Conservation (phyloP, 2,113 vertebrate species). For the Neomonachus schauinslandi region DNA sequence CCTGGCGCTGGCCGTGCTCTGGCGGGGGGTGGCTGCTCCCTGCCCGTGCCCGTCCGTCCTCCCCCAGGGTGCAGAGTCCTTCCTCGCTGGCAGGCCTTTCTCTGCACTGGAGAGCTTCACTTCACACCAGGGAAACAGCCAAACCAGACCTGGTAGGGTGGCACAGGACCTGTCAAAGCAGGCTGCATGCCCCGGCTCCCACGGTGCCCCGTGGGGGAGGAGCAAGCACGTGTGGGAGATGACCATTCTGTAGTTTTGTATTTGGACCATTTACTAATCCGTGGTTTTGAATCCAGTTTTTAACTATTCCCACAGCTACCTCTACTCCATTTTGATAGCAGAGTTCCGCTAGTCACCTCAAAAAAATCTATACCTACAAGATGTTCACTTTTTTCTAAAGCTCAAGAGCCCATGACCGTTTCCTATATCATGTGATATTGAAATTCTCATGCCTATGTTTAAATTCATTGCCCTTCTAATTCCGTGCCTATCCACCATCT, state of each 20-base stretch:
- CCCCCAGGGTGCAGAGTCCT: background rate
- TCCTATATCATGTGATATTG: background rate
- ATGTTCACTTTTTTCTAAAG: background rate
- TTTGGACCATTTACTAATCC: background rate
- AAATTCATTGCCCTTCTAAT: background rate
- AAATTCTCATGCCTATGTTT: background rate
- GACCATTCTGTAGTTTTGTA: background rate
- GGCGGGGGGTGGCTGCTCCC: background rate
- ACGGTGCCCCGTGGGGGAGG: accelerated
- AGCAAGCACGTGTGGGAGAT: background rate
- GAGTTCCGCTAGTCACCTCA: background rate
- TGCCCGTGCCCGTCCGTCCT: background rate
- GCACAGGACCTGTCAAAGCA: accelerated
- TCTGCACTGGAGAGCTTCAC: slow-evolving; percentile 60
- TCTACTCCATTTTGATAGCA: background rate
- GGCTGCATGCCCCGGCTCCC: background rate
- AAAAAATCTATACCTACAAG: background rate
- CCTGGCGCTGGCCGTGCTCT: background rate
- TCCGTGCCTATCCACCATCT: background rate
- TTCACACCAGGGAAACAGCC: slow-evolving; percentile 92
- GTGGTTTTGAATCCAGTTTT: background rate
- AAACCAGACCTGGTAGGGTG: slow-evolving; percentile 90
- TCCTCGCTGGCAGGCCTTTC: background rate
- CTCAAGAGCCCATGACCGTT: background rate
- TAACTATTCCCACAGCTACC: background rate